phyloP scores from a whole-genome alignment of 2,797 vertebrate genomes.

The Microtus californicus region DNA sequence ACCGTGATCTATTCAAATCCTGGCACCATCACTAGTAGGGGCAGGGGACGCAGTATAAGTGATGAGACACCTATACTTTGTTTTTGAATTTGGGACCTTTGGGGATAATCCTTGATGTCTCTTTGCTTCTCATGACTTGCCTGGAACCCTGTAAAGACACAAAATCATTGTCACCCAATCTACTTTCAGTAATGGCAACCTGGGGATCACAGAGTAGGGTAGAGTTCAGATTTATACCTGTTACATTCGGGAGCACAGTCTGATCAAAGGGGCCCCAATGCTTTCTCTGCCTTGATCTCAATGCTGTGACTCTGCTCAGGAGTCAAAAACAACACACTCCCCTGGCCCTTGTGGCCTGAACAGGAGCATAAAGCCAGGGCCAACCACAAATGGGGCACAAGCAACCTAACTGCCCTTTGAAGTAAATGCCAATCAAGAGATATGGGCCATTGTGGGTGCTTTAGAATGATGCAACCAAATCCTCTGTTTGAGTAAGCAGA shows the following conservation, averaged over 20 bases:
- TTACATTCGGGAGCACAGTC: neutral
- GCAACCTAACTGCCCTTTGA: neutral
- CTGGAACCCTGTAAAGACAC: neutral
- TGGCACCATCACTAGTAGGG: neutral
- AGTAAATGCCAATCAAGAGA: neutral
- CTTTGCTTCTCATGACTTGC: neutral
- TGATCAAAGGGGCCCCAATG: neutral
- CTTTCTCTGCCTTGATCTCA: neutral
- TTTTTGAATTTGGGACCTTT: neutral
- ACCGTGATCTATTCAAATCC: neutral
- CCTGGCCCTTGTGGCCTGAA: neutral
- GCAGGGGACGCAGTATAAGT: fast-evolving
- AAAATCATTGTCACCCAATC: neutral
- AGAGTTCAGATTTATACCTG: neutral
- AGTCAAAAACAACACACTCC: neutral
- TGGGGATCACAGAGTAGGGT: neutral
- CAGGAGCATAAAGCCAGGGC: neutral
- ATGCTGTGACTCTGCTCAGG: neutral
- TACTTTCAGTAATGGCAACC: neutral
- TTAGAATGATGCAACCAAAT: neutral
- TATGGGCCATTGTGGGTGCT: neutral
- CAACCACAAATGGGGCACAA: neutral
- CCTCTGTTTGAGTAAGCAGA: neutral
- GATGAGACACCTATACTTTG: neutral
- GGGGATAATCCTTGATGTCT: neutral